Conservation (phyloP, 35 echinoderm and acorn worm species). For the Diadema setosum region DNA sequence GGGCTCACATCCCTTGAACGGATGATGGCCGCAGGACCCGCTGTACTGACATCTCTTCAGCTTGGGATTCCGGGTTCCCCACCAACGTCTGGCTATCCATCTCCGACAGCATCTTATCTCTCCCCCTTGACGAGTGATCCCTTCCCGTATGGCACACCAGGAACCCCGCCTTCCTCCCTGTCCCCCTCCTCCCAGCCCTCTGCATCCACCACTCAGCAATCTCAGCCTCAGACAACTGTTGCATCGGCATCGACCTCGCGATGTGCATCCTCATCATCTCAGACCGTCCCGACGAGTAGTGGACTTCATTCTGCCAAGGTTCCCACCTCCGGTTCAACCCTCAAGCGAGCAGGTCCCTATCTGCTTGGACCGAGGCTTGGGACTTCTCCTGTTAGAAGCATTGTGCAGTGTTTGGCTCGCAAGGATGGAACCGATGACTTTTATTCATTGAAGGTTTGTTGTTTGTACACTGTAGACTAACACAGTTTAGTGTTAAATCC, state of each 20-base stretch:
- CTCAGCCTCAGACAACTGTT: neutral
- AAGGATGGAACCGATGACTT: constrained; percentile 89
- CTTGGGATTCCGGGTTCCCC: neutral
- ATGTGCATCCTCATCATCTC: neutral
- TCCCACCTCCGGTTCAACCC: constrained; percentile 1
- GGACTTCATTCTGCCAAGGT: neutral
- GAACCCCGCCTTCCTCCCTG: neutral
- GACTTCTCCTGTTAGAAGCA: constrained; percentile 90
- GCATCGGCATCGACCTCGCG: neutral
- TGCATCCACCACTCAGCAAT: too few relatives aligned
- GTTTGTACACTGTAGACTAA: neutral
- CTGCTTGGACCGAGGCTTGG: constrained; percentile 83
- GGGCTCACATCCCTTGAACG: neutral
- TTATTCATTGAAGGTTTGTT: constrained; percentile 86
- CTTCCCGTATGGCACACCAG: neutral
- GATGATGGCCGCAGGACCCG: neutral
- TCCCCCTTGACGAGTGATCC: neutral
- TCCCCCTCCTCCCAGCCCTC: neutral
- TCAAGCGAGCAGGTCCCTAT: constrained; percentile 89
- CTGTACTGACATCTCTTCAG: neutral
- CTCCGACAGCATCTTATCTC: neutral
- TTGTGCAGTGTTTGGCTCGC: constrained; percentile 91
- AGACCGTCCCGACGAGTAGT: neutral
- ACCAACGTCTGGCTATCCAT: neutral
- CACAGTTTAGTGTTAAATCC: neutral